Evolutionary conservation across 2,113 vertebrate species (phyloP).

Genomic region (Cyanistes caeruleus): DNA sequence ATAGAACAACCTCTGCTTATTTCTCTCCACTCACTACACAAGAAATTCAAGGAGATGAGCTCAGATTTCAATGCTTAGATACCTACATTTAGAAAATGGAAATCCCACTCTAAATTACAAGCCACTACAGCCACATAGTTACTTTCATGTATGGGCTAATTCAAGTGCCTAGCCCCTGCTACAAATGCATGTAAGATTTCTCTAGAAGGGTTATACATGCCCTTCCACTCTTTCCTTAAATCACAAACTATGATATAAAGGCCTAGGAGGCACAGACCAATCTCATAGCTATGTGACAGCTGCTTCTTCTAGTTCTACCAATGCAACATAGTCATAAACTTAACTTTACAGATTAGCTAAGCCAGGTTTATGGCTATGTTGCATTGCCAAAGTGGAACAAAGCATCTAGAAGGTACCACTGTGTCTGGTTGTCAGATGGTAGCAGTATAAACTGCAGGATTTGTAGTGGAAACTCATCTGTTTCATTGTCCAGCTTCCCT

Average conservation of each 20-base stretch:
- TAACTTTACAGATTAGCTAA: background rate
- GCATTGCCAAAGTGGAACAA: background rate
- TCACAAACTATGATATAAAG: background rate
- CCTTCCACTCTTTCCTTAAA: background rate
- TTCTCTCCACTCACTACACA: background rate
- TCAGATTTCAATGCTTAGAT: background rate
- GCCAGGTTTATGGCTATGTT: background rate
- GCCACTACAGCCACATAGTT: background rate
- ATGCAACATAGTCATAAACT: background rate
- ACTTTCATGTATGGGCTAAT: background rate
- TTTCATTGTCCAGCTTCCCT: background rate
- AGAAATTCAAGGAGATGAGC: background rate
- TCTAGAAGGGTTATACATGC: background rate
- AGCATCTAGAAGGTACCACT: background rate
- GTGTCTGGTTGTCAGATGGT: fast-evolving
- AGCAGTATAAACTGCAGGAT: background rate
- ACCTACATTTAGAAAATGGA: background rate
- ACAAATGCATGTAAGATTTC: background rate
- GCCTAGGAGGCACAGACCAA: background rate
- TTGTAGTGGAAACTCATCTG: background rate
- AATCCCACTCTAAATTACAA: background rate
- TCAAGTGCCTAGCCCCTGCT: background rate
- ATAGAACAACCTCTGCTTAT: background rate
- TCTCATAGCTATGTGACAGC: background rate
- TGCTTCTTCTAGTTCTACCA: background rate